Conservation (phyloP, 1,140 invertebrate species). For the Chrysopa pallens region DNA sequence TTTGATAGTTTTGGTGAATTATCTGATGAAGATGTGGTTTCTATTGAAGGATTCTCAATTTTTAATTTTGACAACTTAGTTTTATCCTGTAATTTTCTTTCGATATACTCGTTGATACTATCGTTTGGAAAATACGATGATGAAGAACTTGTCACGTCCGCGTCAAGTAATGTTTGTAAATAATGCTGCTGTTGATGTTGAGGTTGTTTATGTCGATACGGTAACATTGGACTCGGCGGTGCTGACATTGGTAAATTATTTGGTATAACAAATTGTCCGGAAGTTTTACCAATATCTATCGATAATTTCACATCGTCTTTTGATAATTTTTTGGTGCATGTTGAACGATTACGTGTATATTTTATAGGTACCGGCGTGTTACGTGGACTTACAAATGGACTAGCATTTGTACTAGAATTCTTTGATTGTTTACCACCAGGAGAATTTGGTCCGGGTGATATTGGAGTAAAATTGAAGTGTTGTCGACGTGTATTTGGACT, state of each 20-base stretch:
- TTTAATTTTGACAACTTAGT: not conserved
- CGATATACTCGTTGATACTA: conserved; percentile 20
- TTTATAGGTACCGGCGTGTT: conserved; percentile 48
- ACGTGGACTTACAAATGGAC: conserved; percentile 68
- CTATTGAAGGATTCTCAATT: not conserved
- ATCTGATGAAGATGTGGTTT: not conserved
- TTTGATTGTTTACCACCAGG: conserved; percentile 29
- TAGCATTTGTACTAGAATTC: conserved; percentile 38
- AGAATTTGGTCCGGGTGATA: conserved; percentile 50
- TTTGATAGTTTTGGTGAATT: not conserved
- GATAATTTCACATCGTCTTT: conserved; percentile 13
- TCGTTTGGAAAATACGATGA: conserved; percentile 7
- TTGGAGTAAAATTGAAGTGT: conserved; percentile 69
- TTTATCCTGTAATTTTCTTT: conserved; percentile 19
- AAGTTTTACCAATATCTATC: conserved; percentile 6
- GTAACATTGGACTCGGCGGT: conserved; percentile 32
- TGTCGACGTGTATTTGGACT: conserved; percentile 46
- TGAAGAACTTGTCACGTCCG: conserved; percentile 17
- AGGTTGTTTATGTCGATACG: conserved; percentile 21
- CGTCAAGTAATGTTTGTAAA: conserved; percentile 14
- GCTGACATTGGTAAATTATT: conserved; percentile 32
- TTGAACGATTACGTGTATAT: conserved; percentile 3
- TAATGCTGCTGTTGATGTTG: conserved; percentile 9
- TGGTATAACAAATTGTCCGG: conserved; percentile 20
- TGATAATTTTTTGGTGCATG: conserved; percentile 15